Conservation (phyloP, 2,113 vertebrate species). For the Brevimyrus niger region DNA sequence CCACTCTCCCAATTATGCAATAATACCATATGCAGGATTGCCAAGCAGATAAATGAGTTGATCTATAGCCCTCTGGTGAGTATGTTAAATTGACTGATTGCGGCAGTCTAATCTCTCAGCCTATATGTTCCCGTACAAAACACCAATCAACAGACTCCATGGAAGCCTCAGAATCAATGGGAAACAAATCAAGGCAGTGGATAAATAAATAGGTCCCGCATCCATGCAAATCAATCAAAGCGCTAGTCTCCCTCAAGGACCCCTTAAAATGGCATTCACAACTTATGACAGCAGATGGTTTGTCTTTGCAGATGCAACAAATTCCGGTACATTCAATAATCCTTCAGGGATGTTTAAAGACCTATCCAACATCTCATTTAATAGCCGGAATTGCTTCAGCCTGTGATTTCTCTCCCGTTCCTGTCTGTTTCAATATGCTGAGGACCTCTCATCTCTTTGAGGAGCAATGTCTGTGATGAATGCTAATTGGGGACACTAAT, state of each 20-base stretch:
- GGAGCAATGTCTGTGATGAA: slow-evolving; percentile 7
- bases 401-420: background rate
- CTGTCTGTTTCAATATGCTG: background rate
- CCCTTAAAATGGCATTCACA: background rate
- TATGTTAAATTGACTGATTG: background rate
- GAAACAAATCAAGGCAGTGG: slow-evolving; percentile 1
- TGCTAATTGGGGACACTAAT: slow-evolving; percentile 6
- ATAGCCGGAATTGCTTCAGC: background rate
- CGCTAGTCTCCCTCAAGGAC: background rate
- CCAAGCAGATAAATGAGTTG: background rate
- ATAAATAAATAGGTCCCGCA: slow-evolving; percentile 6
- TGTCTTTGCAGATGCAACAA: background rate
- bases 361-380: slow-evolving; percentile 6
- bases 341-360: slow-evolving; percentile 19
- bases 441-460: slow-evolving; percentile 4
- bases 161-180: slow-evolving; percentile 6
- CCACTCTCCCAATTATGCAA: slow-evolving; percentile 3
- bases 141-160: background rate
- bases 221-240: slow-evolving; percentile 19
- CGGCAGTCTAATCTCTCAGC: background rate
- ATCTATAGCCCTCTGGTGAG: background rate
- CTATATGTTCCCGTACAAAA: background rate
- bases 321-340: slow-evolving; percentile 3
- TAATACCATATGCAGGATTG: background rate
- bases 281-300: slow-evolving; percentile 12